Conservation (phyloP, 1,140 invertebrate species). For the Stegodyphus mimosarum region DNA sequence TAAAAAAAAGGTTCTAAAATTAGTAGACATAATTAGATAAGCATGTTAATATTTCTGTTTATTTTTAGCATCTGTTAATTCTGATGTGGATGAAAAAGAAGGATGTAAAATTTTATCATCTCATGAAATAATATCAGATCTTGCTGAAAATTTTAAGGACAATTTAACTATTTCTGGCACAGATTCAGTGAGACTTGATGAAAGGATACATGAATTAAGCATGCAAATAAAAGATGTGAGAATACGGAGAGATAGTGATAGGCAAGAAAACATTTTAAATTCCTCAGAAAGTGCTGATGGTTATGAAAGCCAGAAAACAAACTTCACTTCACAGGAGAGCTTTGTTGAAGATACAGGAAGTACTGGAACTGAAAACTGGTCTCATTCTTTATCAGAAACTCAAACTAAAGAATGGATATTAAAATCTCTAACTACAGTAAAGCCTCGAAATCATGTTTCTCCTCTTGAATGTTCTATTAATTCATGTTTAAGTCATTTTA, state of each 20-base stretch:
- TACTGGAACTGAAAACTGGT: not conserved
- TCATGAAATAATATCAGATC: too few relatives aligned
- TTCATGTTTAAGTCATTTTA: slow-evolving; percentile 92
- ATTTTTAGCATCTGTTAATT: too few relatives aligned
- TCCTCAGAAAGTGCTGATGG: slow-evolving; percentile 5
- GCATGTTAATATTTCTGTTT: too few relatives aligned
- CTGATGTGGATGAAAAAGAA: too few relatives aligned
- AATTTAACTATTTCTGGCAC: too few relatives aligned
- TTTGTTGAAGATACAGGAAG: not conserved
- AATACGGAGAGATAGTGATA: slow-evolving; percentile 46
- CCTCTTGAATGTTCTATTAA: slow-evolving; percentile 81
- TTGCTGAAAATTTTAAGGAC: too few relatives aligned
- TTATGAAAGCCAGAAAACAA: not conserved
- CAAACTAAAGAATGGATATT: slow-evolving; percentile 64
- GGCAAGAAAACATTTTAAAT: slow-evolving; percentile 20
- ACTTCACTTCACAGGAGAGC: not conserved
- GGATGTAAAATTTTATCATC: too few relatives aligned
- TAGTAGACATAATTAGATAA: too few relatives aligned
- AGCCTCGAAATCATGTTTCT: slow-evolving; percentile 76
- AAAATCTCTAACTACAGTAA: slow-evolving; percentile 63
- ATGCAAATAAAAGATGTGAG: slow-evolving; percentile 31
- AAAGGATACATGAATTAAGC: slow-evolving; percentile 22
- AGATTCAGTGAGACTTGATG: not conserved
- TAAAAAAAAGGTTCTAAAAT: too few relatives aligned
- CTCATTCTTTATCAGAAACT: slow-evolving; percentile 6